Conservation (phyloP, 2,797 vertebrate genomes). For the Lagorchestes hirsutus region DNA sequence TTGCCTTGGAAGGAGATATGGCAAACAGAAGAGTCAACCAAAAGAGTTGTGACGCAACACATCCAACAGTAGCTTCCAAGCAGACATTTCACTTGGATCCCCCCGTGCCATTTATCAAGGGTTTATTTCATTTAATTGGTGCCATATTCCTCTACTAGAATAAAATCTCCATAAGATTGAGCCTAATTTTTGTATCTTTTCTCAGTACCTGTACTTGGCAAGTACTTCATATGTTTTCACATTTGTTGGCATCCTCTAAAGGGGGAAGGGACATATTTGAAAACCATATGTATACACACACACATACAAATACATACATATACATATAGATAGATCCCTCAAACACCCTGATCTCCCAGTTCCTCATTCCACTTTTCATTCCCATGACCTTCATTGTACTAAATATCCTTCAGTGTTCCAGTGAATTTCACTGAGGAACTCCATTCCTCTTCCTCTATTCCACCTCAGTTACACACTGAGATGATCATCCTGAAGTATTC, state of each 20-base stretch:
- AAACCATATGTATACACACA: neutral
- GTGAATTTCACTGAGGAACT: neutral
- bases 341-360: neutral
- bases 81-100: neutral
- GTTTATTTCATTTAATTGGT: neutral
- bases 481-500: neutral
- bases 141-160: neutral
- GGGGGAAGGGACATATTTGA: neutral
- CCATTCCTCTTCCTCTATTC: neutral
- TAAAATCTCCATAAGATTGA: neutral
- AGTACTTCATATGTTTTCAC: neutral
- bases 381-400: neutral
- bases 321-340: neutral
- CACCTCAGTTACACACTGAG: neutral
- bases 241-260: neutral
- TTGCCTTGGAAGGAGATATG: neutral
- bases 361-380: neutral
- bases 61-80: neutral
- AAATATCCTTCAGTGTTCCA: neutral
- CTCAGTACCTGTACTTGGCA: neutral
- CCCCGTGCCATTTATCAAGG: neutral
- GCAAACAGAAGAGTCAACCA: neutral
- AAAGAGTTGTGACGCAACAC: neutral
- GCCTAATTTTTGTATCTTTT: slow-evolving; percentile 1
- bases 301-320: neutral